A percentile compares a stretch with the other conserved stretches of the same genome.
Evolutionary conservation across 30 jellyfish, hydroid and myxozoan genomes (phyloP).

Genomic region (Clytia hemisphaerica): DNA sequence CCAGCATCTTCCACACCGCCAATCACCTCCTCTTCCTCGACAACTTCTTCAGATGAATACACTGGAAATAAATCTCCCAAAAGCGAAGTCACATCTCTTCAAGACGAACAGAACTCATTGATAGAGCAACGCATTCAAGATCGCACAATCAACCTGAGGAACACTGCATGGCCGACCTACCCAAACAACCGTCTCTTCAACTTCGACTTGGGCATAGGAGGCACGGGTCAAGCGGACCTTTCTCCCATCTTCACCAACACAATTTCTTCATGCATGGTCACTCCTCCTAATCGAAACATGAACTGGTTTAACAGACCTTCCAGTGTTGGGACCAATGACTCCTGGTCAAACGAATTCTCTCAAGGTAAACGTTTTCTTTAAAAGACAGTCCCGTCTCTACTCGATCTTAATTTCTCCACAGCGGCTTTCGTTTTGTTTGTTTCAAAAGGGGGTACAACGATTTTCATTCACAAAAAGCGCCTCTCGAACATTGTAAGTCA

Average conservation of each 20-base stretch:
- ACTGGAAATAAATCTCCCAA: not conserved
- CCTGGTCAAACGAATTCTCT: not conserved
- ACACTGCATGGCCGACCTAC: constrained; percentile 3
- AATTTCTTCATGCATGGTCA: constrained; percentile 17
- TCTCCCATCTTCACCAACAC: not conserved
- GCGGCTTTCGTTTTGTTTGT: too few species aligned
- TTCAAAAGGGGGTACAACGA: too few species aligned
- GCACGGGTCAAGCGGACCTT: not conserved
- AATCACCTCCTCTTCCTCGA: not conserved
- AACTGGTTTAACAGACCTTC: not conserved
- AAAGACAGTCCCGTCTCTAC: too few species aligned
- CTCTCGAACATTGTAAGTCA: too few species aligned
- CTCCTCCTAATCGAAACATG: constrained; percentile 14
- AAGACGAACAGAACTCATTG: constrained; percentile 2
- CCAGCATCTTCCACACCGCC: too few species aligned
- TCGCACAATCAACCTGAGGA: constrained; percentile 1
- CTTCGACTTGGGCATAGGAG: not conserved
- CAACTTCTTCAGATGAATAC: not conserved
- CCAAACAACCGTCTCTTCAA: not conserved
- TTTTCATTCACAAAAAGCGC: too few species aligned
- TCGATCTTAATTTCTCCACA: too few species aligned
- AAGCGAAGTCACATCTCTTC: not conserved
- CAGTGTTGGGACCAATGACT: not conserved
- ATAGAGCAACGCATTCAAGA: constrained; percentile 10
- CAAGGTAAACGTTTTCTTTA: not conserved